phyloP scores from a whole-genome alignment of 2,888 invertebrate species.

The Eretmocerus hayati region DNA sequence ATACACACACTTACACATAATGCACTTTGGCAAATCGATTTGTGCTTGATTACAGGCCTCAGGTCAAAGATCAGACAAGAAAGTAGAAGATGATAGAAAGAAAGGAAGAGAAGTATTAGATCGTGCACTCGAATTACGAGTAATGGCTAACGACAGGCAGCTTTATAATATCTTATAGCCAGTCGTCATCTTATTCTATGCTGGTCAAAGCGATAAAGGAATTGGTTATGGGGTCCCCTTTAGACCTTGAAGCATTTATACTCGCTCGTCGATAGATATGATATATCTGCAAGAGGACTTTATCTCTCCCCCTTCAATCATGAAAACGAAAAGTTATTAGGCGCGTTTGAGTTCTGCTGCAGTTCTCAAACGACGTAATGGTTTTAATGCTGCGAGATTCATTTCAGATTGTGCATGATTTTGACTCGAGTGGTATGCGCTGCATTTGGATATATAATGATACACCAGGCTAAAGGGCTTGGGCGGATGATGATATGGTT shows the following conservation, averaged over 20 bases:
- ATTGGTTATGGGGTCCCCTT: too few relatives aligned
- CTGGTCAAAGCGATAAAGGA: too few relatives aligned
- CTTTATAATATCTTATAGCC: too few relatives aligned
- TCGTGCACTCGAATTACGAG: not conserved
- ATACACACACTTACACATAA: conserved; percentile 4
- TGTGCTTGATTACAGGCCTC: conserved; percentile 33
- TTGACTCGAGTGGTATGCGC: not conserved
- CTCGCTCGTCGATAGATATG: too few relatives aligned
- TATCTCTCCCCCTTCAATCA: not conserved
- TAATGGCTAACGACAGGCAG: not conserved
- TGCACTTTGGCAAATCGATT: conserved; percentile 9
- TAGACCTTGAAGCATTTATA: too few relatives aligned
- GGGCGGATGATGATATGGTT: too few relatives aligned
- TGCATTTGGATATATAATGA: too few relatives aligned
- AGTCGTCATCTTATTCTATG: too few relatives aligned
- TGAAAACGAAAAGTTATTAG: conserved; percentile 18
- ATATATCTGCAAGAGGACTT: too few relatives aligned
- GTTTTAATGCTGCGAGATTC: conserved; percentile 8
- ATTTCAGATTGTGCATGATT: not conserved
- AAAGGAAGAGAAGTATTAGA: too few relatives aligned
- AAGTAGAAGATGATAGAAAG: too few relatives aligned
- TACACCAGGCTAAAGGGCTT: too few relatives aligned
- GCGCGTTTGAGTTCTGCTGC: not conserved
- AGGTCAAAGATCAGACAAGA: conserved; percentile 18
- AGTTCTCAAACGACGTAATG: conserved; percentile 14